Percentiles rank a stretch among this genome's conserved stretches.
Conservation (phyloP, 1,140 invertebrate species). For the Neotoxoptera formosana region DNA sequence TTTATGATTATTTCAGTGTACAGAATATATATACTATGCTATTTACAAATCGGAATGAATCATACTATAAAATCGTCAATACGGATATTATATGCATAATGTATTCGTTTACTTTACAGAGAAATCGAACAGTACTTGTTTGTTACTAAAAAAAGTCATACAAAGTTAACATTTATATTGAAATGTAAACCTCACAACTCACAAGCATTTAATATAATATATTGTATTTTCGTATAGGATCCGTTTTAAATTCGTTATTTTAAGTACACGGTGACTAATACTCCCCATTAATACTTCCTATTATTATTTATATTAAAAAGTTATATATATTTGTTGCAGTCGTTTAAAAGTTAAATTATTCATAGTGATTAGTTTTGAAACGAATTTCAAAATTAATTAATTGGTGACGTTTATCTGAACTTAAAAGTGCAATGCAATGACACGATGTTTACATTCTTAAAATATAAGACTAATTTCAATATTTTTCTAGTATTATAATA, state of each 20-base stretch:
- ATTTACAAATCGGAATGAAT: not conserved
- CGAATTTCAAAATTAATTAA: not conserved
- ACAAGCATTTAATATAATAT: not conserved
- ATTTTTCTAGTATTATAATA: not conserved
- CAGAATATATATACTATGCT: not conserved
- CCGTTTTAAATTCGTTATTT: not conserved
- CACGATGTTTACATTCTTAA: not conserved
- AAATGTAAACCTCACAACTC: not conserved
- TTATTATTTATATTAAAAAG: not conserved
- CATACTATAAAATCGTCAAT: not conserved
- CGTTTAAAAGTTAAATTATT: not conserved
- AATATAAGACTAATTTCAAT: not conserved
- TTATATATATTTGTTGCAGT: not conserved
- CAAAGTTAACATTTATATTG: not conserved
- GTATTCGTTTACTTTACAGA: not conserved
- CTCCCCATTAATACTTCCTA: not conserved
- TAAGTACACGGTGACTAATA: not conserved
- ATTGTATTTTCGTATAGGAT: not conserved
- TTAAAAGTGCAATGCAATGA: not conserved
- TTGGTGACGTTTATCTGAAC: not conserved
- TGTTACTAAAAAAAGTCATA: not conserved
- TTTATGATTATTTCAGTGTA: conserved; percentile 1
- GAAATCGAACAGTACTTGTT: not conserved
- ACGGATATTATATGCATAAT: no score
- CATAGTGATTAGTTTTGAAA: not conserved